Evolutionary conservation across 1,140 invertebrate species (phyloP).

Genomic region (Ceratosolen fusciceps): DNA sequence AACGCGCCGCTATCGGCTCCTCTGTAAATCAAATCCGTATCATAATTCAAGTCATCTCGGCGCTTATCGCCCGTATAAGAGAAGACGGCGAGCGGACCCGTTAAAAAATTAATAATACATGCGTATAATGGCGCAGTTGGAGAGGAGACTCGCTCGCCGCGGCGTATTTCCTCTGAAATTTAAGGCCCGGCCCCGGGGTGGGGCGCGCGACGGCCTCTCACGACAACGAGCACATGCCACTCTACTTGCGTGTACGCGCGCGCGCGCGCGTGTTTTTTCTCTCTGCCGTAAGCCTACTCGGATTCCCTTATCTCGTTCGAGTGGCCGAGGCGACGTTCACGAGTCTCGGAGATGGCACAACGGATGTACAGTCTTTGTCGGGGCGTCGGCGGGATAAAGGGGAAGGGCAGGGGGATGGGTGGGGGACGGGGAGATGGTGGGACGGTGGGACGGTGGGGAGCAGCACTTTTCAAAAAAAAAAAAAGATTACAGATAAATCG

Average conservation of each 20-base stretch:
- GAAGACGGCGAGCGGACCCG: background rate
- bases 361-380: constrained; percentile 28
- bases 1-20: background rate
- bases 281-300: constrained; percentile 20
- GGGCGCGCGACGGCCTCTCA: no score
- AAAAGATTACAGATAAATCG: constrained; percentile 39
- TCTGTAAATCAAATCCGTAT: constrained; percentile 24
- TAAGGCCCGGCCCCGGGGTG: no score
- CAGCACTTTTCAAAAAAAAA: constrained; percentile 5
- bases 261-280: constrained; percentile 30
- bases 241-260: no score
- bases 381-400: no score
- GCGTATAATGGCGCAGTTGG: constrained; percentile 36
- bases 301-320: constrained; percentile 24
- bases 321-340: constrained; percentile 29
- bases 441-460: background rate
- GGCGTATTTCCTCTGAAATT: constrained; percentile 33
- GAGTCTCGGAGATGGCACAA: constrained; percentile 32
- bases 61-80: background rate
- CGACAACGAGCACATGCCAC: no score
- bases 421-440: background rate
- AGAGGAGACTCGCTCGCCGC: background rate
- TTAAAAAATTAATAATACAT: constrained; percentile 46
- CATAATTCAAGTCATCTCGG: constrained; percentile 17
- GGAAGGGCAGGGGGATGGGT: background rate